Conservation (phyloP, 2,113 vertebrate species). For the Platycercus adscitus region DNA sequence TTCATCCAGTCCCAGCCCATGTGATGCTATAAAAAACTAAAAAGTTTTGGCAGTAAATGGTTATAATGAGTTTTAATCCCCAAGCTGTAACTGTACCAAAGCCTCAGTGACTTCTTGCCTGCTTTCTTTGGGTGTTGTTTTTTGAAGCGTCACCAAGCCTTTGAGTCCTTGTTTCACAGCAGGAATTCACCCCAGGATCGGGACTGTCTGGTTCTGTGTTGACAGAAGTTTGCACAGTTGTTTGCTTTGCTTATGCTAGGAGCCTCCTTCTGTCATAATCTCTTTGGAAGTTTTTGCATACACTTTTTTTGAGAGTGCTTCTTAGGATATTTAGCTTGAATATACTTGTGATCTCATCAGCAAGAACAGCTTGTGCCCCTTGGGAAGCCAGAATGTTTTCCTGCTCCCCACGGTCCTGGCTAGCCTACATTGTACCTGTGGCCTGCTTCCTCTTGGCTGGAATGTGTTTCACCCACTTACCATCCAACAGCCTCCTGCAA, state of each 20-base stretch:
- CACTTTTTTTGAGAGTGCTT: neutral
- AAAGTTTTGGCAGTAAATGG: neutral
- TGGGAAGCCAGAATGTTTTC: neutral
- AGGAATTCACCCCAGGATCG: neutral
- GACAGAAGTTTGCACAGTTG: neutral
- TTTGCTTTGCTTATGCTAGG: neutral
- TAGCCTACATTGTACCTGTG: neutral
- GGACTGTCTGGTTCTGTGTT: neutral
- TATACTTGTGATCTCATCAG: neutral
- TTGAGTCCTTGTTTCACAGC: neutral
- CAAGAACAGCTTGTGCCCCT: neutral
- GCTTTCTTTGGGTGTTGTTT: neutral
- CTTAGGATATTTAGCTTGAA: neutral
- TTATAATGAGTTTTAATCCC: neutral
- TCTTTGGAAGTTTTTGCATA: neutral
- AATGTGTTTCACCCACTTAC: neutral
- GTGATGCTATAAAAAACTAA: neutral
- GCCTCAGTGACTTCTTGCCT: neutral
- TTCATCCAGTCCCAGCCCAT: neutral
- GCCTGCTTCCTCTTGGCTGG: neutral
- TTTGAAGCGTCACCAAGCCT: neutral
- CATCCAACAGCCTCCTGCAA: neutral
- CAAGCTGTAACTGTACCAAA: neutral
- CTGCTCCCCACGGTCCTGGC: neutral
- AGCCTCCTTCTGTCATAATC: neutral